phyloP scores from a whole-genome alignment of 2,797 vertebrate genomes.

The Chrysocyon brachyurus region DNA sequence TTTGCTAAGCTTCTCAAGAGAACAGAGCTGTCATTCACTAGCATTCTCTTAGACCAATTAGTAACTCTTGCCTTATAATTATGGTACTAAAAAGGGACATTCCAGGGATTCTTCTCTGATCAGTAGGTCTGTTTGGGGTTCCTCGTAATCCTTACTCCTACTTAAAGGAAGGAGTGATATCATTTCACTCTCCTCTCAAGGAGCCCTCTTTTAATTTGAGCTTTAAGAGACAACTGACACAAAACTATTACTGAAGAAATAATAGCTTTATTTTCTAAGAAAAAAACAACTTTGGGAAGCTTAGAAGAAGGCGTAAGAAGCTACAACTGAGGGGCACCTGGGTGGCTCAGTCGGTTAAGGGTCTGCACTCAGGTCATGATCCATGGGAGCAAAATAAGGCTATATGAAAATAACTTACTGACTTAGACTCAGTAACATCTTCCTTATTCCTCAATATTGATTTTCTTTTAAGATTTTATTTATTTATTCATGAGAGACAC shows the following conservation, averaged over 20 bases:
- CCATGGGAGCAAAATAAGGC: neutral
- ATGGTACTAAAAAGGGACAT: neutral
- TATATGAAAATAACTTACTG: neutral
- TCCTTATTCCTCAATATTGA: neutral
- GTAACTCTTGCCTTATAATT: neutral
- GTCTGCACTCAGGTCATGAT: too few relatives aligned
- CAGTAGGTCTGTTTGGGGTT: neutral
- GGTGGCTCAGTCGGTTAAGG: too few relatives aligned
- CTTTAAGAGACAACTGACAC: neutral
- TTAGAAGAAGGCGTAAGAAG: neutral
- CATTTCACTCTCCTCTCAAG: neutral
- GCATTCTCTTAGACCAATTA: neutral
- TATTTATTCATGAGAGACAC: too few relatives aligned
- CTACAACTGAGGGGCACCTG: neutral
- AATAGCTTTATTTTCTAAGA: neutral
- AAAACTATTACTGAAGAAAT: neutral
- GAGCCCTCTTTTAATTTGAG: neutral
- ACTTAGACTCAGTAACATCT: neutral
- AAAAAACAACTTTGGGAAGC: neutral
- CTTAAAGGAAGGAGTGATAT: accelerated
- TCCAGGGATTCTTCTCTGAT: neutral
- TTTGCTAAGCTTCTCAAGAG: neutral
- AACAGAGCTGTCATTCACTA: neutral
- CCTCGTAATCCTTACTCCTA: neutral
- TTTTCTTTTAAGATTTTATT: neutral